These are phyloP conservation scores for Climacteris rufus DNA, from an alignment of 2,113 vertebrate genomes.

Conservation along the genomic window DNA sequence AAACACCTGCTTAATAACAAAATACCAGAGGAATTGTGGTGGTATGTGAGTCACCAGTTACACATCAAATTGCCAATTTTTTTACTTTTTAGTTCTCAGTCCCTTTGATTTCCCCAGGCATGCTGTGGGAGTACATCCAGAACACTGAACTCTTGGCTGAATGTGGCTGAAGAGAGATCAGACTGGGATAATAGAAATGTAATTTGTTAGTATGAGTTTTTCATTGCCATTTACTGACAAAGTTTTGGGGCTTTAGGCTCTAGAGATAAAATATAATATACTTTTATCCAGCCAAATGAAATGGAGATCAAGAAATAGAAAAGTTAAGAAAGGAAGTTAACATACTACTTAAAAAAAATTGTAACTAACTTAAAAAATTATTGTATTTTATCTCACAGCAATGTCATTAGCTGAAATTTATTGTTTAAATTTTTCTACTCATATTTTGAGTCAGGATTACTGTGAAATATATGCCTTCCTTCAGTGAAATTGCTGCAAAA, in stretches of 20 bases:
- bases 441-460: neutral
- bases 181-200: neutral
- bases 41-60: neutral
- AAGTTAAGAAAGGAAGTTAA: neutral
- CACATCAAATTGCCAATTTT: neutral
- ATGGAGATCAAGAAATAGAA: neutral
- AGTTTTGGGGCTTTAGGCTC: neutral
- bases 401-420: neutral
- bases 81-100: neutral
- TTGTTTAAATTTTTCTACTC: neutral
- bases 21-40: neutral
- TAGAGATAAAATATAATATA: neutral
- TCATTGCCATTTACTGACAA: neutral
- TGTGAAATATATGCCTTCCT: neutral
- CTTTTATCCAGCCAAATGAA: neutral
- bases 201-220: neutral
- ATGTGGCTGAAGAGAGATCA: neutral
- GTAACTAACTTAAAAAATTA: neutral
- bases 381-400: neutral
- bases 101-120: conserved; percentile 11
- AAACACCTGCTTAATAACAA: neutral
- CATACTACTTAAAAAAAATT: neutral
- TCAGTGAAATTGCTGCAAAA: neutral
- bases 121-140: neutral
- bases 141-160: neutral